Conservation (phyloP, 2,888 invertebrate species). For the Odontomyia ornata region DNA sequence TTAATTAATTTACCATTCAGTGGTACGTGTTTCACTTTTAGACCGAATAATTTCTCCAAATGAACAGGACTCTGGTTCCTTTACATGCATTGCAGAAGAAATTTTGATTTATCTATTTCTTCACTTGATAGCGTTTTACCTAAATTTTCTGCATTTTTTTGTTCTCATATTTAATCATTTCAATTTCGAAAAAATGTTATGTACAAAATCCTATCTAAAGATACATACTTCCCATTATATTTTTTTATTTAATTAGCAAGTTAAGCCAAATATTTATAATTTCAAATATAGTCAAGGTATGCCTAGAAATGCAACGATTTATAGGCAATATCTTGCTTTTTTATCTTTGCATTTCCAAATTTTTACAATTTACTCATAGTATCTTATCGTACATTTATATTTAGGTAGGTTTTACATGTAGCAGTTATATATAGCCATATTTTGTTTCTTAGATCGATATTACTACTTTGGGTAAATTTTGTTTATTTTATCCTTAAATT, state of each 20-base stretch:
- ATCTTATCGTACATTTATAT: not conserved
- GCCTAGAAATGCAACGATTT: too few species aligned
- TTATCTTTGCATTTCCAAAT: not conserved
- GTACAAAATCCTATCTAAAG: slow-evolving; percentile 63
- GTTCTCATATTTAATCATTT: slow-evolving; percentile 48
- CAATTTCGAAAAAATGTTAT: slow-evolving; percentile 56
- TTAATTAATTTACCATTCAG: slow-evolving; percentile 9
- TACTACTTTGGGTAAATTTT: not conserved
- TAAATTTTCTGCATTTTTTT: not conserved
- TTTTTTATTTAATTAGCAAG: slow-evolving; percentile 9
- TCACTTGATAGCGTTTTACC: not conserved
- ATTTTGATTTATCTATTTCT: not conserved
- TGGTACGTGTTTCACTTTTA: not conserved
- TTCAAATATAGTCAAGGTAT: slow-evolving; percentile 24
- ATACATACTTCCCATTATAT: slow-evolving; percentile 41
- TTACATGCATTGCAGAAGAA: not conserved
- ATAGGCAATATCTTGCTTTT: too few species aligned
- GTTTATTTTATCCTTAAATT: not conserved
- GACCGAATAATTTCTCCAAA: not conserved
- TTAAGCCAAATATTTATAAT: slow-evolving; percentile 15
- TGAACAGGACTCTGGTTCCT: not conserved
- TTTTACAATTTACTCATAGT: not conserved
- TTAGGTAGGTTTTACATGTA: not conserved
- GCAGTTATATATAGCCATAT: not conserved
- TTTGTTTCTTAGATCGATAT: not conserved